These are phyloP conservation scores for Macrotus californicus DNA, from an alignment of 2,113 vertebrate species.

Conservation along the genomic window DNA sequence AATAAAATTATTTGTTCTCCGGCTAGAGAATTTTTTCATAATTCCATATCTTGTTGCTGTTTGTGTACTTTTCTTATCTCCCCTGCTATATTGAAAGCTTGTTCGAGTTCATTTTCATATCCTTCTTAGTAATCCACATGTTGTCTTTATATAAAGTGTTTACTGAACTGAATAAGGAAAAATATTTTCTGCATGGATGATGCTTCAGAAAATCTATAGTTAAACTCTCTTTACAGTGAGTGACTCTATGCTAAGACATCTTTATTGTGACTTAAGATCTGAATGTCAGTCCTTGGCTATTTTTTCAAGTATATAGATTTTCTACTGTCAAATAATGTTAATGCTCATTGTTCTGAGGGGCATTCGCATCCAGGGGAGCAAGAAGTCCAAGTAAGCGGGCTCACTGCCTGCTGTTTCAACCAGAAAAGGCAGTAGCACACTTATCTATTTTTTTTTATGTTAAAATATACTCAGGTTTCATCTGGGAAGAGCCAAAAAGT, in stretches of 20 bases:
- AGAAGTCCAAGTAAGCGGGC: not conserved
- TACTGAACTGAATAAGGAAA: slow-evolving; percentile 17
- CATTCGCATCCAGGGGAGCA: not conserved
- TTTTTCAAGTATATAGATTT: not conserved
- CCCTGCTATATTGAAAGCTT: not conserved
- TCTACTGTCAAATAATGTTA: not conserved
- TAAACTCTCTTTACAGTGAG: not conserved
- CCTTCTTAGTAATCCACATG: not conserved
- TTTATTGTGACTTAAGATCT: not conserved
- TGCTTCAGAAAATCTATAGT: not conserved
- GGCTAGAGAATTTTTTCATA: not conserved
- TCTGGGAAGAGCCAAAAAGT: not conserved
- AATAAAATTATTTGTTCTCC: not conserved
- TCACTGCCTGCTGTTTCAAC: not conserved
- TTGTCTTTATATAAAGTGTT: not conserved
- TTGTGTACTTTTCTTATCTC: not conserved
- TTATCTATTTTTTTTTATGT: not conserved
- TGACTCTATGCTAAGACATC: not conserved
- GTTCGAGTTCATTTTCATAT: not conserved
- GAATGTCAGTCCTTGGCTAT: not conserved
- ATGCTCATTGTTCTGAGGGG: not conserved
- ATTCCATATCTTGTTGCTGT: not conserved
- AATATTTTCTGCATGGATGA: not conserved
- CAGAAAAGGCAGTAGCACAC: not conserved
- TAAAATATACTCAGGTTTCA: not conserved